Base-by-base conservation (phyloP, 2,797 vertebrate genomes). In the Sebastes taczanowskii region DNA sequence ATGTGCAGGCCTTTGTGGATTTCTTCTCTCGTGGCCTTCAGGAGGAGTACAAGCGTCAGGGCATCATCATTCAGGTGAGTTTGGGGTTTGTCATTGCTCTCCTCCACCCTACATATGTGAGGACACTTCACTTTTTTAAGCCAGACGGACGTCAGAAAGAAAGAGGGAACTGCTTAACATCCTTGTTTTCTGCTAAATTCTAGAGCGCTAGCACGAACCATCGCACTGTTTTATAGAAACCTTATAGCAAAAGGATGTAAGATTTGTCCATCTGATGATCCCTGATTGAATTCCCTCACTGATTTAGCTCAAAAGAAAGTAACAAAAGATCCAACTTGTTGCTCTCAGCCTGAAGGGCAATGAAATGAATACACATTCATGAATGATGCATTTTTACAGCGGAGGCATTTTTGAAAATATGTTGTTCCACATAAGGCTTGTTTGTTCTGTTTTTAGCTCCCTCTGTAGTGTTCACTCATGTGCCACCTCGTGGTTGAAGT, bases 61-160 rank as follows among this genome's bases (percentile, higher is more conserved):
- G 99, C 72, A 93, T 99, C 94, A 96, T 98, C 82, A 95, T 99
- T 87, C 99, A 99, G 97, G 99, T 99, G 88, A 83, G 92, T 76
- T 35, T 68, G 32, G 11, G 7, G 3, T 2, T 46, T 4, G 2
- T 13, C 7, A 29, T 55, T 20, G 30, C n/a, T 55, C 34, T 29
- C 14, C 11, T 61, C 7, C 5, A 52, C 6, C 46, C 18, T 49
- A 49, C 46, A 49, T 49, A 18, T 46, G 42, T 46, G 16, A 46
- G 42, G 14, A 46, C 42, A 46, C 16, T 46, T 46, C 42, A 18
- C 16, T 46, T 46, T 46, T 46, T 46, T 46, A 42, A 42, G 38
- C n/a, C 7, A 22, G 22, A 65, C 23, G 18, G 23, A 27, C 7
- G 10, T 22, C 10, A 11, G 18, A 2, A 20, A 20, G 5, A 9